Evolutionary conservation across 1,140 invertebrate genomes (phyloP).

Genomic region (Thaumetopoea pityocampa): DNA sequence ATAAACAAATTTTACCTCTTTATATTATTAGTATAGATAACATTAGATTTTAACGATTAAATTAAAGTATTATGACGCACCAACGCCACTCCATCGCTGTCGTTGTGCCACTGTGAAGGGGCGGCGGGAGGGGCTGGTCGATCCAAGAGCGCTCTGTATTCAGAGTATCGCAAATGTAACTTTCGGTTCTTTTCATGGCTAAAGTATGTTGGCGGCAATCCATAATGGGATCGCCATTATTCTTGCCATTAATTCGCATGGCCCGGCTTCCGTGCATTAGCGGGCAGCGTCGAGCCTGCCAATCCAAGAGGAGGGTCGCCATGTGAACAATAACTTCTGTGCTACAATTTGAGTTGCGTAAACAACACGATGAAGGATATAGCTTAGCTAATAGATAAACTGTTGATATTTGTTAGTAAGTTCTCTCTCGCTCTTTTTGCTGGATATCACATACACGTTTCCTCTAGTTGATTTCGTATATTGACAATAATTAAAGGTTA

Average conservation of each 20-base stretch:
- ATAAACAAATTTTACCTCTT: no score
- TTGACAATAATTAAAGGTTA: no score
- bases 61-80: no score
- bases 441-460: no score
- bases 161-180: constrained; percentile 76
- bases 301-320: constrained; percentile 54
- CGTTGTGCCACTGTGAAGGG: constrained; percentile 33
- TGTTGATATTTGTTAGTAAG: no score
- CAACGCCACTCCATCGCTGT: constrained; percentile 32
- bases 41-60: no score
- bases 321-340: constrained; percentile 46
- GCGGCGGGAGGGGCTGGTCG: constrained; percentile 22
- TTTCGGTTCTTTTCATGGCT: constrained; percentile 75
- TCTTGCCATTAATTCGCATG: constrained; percentile 75
- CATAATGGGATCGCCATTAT: constrained; percentile 76
- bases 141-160: constrained; percentile 67
- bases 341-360: constrained; percentile 5
- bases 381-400: no score
- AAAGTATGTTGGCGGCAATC: constrained; percentile 76
- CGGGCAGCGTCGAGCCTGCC: constrained; percentile 55
- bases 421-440: no score
- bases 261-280: constrained; percentile 73
- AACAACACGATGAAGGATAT: no score
- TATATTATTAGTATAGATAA: no score
- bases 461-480: no score